Evolutionary conservation across 2,113 vertebrate genomes (phyloP).

Genomic region (Zosterops hypoxanthus): DNA sequence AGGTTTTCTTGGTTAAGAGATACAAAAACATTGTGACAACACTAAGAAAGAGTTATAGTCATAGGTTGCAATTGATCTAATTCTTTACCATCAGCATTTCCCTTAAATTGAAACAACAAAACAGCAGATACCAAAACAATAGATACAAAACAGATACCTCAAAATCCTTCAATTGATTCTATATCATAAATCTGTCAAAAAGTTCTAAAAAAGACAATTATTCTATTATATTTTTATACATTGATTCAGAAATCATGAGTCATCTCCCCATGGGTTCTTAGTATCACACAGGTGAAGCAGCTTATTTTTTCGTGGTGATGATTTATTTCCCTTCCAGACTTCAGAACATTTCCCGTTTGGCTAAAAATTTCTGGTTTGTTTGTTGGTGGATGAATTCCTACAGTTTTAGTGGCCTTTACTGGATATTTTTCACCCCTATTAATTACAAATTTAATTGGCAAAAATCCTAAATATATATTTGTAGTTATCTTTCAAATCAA

Average conservation of each 20-base stretch:
- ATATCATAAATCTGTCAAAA: not conserved
- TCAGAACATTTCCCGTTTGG: slow-evolving; percentile 51
- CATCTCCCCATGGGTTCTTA: not conserved
- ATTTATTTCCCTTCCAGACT: slow-evolving; percentile 57
- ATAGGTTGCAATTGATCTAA: not conserved
- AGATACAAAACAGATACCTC: not conserved
- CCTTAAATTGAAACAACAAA: not conserved
- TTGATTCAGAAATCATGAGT: not conserved
- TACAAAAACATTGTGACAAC: not conserved
- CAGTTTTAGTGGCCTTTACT: not conserved
- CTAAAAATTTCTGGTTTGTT: slow-evolving; percentile 45
- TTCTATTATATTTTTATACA: not conserved
- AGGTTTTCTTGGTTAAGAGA: not conserved
- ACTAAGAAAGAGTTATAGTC: not conserved
- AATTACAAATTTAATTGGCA: slow-evolving; percentile 23
- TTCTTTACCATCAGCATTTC: not conserved
- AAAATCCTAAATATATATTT: not conserved
- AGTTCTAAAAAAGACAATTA: not conserved
- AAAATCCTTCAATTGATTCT: not conserved
- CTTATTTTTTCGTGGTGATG: slow-evolving; percentile 56
- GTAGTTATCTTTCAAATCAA: not conserved
- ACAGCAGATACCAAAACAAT: not conserved
- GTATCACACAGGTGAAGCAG: slow-evolving; percentile 44
- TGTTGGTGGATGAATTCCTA: slow-evolving; percentile 30
- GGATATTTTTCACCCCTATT: not conserved